Conservation (phyloP, 2,888 invertebrate species). For the Tiphia femorata region DNA sequence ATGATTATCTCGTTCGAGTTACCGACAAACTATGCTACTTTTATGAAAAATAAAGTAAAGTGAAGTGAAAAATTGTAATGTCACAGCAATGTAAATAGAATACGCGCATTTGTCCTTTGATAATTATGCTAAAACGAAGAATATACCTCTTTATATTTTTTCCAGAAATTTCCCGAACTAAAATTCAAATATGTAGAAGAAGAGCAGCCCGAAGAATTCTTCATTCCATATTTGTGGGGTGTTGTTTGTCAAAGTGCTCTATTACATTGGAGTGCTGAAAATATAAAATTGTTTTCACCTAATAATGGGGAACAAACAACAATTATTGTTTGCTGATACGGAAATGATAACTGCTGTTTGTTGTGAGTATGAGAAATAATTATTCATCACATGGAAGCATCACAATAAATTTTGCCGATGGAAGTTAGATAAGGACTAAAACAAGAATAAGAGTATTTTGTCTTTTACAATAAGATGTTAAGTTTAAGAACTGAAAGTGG, state of each 20-base stretch:
- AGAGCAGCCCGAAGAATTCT: slow-evolving; percentile 98
- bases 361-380: slow-evolving; percentile 25
- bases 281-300: slow-evolving; percentile 64
- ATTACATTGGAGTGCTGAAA: slow-evolving; percentile 65
- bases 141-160: slow-evolving; percentile 31
- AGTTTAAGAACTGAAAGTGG: no score
- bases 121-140: neutral
- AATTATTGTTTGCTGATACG: slow-evolving; percentile 66
- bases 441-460: no score
- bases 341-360: slow-evolving; percentile 32
- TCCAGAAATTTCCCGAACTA: slow-evolving; percentile 97
- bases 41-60: no score
- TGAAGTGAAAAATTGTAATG: no score
- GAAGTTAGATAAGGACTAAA: no score
- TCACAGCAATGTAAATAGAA: no score
- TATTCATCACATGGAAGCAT: slow-evolving; percentile 9
- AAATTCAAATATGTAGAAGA: slow-evolving; percentile 99
- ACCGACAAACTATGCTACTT: no score
- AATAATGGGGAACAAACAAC: slow-evolving; percentile 62
- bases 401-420: slow-evolving; percentile 17
- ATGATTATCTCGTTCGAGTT: no score
- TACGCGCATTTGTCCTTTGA: neutral
- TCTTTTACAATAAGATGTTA: no score
- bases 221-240: slow-evolving; percentile 99
- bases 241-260: slow-evolving; percentile 76